phyloP scores from a whole-genome alignment of 2,888 invertebrate genomes.

The Dynastes maya region DNA sequence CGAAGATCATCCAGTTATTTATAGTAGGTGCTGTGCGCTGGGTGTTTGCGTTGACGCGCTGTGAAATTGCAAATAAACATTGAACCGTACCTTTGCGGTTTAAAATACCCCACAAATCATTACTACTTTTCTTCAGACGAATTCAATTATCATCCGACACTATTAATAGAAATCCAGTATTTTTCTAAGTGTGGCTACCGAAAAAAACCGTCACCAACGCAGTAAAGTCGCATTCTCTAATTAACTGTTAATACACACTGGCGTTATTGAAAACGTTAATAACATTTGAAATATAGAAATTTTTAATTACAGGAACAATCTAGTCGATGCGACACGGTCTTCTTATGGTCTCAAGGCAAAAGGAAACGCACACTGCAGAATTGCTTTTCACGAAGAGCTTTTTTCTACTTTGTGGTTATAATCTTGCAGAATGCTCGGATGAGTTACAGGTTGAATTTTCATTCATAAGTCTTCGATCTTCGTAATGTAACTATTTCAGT shows the following conservation, averaged over 20 bases:
- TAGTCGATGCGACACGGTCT: conserved; percentile 4
- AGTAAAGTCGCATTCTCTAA: conserved; percentile 1
- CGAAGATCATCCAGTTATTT: conserved; percentile 24
- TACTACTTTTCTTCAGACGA: conserved; percentile 1
- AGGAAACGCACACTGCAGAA: background rate
- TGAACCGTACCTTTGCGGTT: background rate
- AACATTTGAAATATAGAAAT: conserved; percentile 7
- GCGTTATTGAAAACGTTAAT: conserved; percentile 11
- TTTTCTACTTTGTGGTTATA: no score
- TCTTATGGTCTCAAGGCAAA: background rate
- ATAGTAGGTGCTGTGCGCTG: background rate
- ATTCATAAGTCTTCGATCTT: no score
- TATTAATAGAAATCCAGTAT: conserved; percentile 18
- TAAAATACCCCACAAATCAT: conserved; percentile 14
- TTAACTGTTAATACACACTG: conserved; percentile 9
- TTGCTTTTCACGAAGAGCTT: no score
- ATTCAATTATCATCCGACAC: conserved; percentile 16
- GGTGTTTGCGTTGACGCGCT: conserved; percentile 11
- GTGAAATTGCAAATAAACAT: conserved; percentile 44
- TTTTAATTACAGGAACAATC: conserved; percentile 23
- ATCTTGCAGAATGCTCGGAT: no score
- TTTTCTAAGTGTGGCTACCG: background rate
- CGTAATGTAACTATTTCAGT: no score
- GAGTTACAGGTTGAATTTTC: no score
- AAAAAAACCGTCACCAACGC: conserved; percentile 4